Evolutionary conservation across 2,113 vertebrate species (phyloP), one percentile per base, ranked within the genome.

Genomic region (Acanthisitta chloris): DNA sequence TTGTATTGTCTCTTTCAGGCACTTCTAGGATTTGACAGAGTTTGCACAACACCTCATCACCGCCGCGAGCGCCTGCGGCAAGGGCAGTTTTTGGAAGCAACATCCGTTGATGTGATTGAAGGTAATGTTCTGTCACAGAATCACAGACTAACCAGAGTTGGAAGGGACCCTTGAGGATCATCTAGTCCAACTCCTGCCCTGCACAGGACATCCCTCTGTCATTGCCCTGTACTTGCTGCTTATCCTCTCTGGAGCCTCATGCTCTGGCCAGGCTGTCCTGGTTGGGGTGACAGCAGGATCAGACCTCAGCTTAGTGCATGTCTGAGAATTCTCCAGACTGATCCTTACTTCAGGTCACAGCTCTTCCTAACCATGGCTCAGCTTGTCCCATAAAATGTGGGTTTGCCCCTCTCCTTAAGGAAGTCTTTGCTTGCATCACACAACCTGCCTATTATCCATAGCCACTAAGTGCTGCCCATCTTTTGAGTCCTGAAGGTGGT

Each of bases 51-150:
- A 6, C 62, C 88, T 72, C n/a, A 5, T 73, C 90, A 59, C 42
- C 14, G 4, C 38, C 74, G 14, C 65, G 58, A 94, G 33, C 48
- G 1, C 49, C 92, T 74, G 71, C 79, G 80, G 94, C 72, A 91
- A 79, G 92, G 79, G 83, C 70, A 65, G 65, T 51, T 90, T 85
- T 66, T 3, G 59, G 84, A 85, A 87, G 70, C 2, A 4, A 25
- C 76, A 61, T 26, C 62, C 8, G 1, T 95, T 91, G 88, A 96
- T 80, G 97, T 96, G 93, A 96, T 94, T 96, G 94, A 96, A 97
- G 97, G 97, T 97, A 97, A 84, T 0, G 1, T 9, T 8, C 33
- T 88, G 28, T 54, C n/a, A n/a, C n/a, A n/a, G n/a, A n/a, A n/a
- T n/a, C n/a, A n/a, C n/a, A n/a, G n/a, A n/a, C n/a, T n/a, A n/a